A percentile compares a stretch with the other conserved stretches of the same genome.
These are phyloP conservation scores for Corythornis vintsioides DNA, from an alignment of 2,113 vertebrate genomes.

Conservation along the genomic window DNA sequence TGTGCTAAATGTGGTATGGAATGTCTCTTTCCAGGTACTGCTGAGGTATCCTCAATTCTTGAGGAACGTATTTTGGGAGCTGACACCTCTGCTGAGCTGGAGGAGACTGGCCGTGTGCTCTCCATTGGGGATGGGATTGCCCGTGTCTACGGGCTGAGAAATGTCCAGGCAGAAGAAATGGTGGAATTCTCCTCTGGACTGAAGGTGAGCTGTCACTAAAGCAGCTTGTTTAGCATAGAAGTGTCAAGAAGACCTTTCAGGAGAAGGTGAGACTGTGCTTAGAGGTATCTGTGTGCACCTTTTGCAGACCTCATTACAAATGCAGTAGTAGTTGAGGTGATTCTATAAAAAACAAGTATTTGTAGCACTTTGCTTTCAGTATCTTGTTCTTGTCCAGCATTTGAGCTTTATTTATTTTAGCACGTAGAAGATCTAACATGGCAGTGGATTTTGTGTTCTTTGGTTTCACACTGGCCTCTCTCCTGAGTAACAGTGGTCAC, in stretches of 20 bases:
- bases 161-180: constrained; percentile 99
- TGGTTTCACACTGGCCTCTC: not conserved
- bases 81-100: constrained; percentile 89
- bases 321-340: fast-evolving
- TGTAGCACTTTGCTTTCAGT: not conserved
- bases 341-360: not conserved
- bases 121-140: constrained; percentile 98
- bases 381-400: not conserved
- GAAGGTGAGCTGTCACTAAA: constrained; percentile 77
- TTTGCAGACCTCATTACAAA: not conserved
- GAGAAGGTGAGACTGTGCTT: fast-evolving
- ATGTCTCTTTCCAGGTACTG: constrained; percentile 80
- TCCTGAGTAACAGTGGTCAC: not conserved
- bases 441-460: not conserved
- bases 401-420: not conserved
- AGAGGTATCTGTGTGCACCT: fast-evolving
- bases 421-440: not conserved
- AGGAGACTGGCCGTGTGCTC: constrained; percentile 95
- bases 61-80: constrained; percentile 96
- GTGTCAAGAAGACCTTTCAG: fast-evolving
- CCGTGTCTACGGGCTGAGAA: constrained; percentile 93
- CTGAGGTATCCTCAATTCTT: constrained; percentile 95
- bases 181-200: constrained; percentile 98
- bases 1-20: fast-evolving
- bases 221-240: not conserved